Evolutionary conservation across 2,797 vertebrate genomes (phyloP).

Genomic region (Varecia variegata): DNA sequence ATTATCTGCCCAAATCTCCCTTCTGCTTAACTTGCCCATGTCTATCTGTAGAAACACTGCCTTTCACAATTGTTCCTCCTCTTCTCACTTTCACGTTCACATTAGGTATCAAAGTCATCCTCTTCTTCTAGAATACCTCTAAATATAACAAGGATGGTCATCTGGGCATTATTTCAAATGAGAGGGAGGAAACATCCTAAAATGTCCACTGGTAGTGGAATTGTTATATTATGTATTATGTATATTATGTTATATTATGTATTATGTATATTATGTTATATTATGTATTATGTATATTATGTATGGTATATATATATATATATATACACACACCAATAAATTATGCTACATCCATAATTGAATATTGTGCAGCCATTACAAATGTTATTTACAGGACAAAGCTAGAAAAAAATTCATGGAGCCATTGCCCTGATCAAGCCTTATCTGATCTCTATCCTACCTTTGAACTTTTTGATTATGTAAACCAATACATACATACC

Average conservation of each 20-base stretch:
- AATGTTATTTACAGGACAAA: background rate
- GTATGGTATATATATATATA: too few species aligned
- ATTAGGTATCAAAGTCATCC: background rate
- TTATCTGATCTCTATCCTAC: background rate
- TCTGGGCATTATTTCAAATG: background rate
- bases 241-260: too few species aligned
- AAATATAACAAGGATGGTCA: background rate
- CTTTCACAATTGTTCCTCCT: background rate
- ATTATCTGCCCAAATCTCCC: background rate
- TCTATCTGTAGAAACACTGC: background rate
- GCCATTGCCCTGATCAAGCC: background rate
- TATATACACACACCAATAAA: too few species aligned
- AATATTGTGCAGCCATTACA: background rate
- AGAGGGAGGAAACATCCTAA: background rate
- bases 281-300: too few species aligned
- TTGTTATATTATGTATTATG: too few species aligned
- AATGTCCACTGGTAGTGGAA: background rate
- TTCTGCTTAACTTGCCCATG: rapidly evolving
- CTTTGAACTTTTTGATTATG: background rate
- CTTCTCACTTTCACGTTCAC: background rate
- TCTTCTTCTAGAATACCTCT: background rate
- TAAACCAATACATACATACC: background rate
- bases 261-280: too few species aligned
- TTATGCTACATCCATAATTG: background rate
- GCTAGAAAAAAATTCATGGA: background rate